Evolutionary conservation across 2,888 invertebrate species (phyloP), one percentile per base, ranked within the genome.

Genomic region (Diploptera punctata): DNA sequence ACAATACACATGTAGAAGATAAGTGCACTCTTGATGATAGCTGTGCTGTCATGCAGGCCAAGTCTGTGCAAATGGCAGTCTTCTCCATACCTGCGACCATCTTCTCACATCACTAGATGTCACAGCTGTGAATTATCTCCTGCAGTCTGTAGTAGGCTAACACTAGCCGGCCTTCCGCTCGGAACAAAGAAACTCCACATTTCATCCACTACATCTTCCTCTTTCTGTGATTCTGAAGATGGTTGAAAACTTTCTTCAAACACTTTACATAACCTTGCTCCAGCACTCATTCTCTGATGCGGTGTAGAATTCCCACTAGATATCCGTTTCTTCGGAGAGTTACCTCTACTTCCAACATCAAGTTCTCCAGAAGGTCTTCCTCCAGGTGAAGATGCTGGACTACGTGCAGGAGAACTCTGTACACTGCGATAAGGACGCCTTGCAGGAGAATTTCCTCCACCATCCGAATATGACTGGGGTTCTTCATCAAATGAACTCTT

Each of bases 211-310:
- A 43, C 43, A 18, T 57, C 43, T 18, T 43, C 44, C 18, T 72
- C 75, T 24, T 72, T 81, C 71, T 78, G 75, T 16, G 79, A 77
- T 61, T 79, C 79, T 67, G 78, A 77, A 10, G 62, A 13, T 26
- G 31, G 49, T 21, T 67, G 49, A 69, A 80, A 76, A 26, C 78
- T 77, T 71, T 83, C 83, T 73, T 83, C 83, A 75, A 83, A 79
- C 5, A 83, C 81, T 71, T 81, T 79, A 76, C 82, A 83, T n/a
- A 83, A 78, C 49, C 80, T 77, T 18, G 82, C 81, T 29, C 81
- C 81, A 24, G 82, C 80, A 76, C 79, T 81, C 47, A 80, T 74
- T 69, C 81, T 78, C 72, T 80, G 80, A 21, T 80, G 80, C 16
- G 60, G 44, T 10, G 24, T 9, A 1, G 44, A 21, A 16, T 16